phyloP scores from a whole-genome alignment of 2,113 vertebrate genomes.

The Tupaia tana region DNA sequence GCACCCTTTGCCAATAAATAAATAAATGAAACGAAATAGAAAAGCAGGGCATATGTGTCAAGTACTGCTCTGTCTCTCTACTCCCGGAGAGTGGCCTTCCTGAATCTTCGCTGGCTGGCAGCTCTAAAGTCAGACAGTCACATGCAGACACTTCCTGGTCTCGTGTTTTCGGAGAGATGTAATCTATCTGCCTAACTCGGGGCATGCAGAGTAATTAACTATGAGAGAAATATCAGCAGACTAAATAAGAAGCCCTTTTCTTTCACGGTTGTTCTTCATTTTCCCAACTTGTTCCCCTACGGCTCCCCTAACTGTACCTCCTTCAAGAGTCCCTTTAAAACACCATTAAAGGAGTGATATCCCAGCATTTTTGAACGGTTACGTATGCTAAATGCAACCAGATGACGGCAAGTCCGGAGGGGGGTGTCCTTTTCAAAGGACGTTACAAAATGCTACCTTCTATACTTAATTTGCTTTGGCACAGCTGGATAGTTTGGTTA shows the following conservation, averaged over 20 bases:
- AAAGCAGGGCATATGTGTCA: constrained; percentile 46
- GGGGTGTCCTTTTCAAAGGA: background rate
- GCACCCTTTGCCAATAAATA: too few species aligned
- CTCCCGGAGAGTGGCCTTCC: constrained; percentile 60
- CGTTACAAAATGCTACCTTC: constrained; percentile 44
- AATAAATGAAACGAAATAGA: constrained; percentile 15
- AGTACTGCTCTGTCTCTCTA: constrained; percentile 47
- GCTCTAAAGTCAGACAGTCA: constrained; percentile 55
- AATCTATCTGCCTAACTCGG: constrained; percentile 26
- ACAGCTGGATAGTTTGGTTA: constrained; percentile 61
- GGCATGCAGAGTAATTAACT: background rate
- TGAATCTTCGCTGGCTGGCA: constrained; percentile 62
- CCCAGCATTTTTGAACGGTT: background rate
- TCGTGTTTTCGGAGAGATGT: constrained; percentile 44
- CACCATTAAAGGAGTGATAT: background rate
- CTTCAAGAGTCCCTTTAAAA: background rate
- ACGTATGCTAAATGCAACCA: background rate
- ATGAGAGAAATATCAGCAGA: constrained; percentile 42
- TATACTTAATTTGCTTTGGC: constrained; percentile 70
- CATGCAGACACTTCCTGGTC: constrained; percentile 54
- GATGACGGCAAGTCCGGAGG: background rate
- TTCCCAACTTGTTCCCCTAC: background rate
- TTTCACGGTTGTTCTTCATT: background rate
- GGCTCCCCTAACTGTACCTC: accelerated
- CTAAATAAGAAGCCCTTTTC: background rate